A percentile compares a stretch with the other conserved stretches of the same genome.
Evolutionary conservation across 2,797 vertebrate species (phyloP).

Genomic region (Mus minutoides): DNA sequence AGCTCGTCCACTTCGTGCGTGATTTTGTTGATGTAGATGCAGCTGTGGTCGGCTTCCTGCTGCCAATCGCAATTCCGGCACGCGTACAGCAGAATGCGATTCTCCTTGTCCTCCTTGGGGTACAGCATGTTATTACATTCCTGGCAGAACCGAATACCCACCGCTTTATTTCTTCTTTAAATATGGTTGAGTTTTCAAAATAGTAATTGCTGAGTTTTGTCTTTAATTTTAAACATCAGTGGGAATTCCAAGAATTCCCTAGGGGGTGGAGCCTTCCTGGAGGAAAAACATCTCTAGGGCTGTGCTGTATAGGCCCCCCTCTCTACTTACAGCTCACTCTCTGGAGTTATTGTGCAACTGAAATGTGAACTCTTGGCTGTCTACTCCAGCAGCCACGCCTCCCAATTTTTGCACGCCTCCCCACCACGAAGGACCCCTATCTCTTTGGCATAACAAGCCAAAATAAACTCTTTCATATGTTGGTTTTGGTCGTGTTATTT

Average conservation of each 20-base stretch:
- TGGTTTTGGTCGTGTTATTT: neutral
- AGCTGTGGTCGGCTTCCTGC: too few species aligned
- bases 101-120: too few species aligned
- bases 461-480: neutral
- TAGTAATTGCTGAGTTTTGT: neutral
- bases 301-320: neutral
- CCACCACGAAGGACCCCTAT: neutral
- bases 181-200: neutral
- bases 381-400: neutral
- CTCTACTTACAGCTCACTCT: neutral
- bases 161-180: neutral
- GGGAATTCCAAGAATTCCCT: neutral
- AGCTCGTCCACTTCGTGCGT: too few species aligned
- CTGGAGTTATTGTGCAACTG: neutral
- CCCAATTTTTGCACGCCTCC: neutral
- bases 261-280: neutral
- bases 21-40: too few species aligned
- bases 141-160: too few species aligned
- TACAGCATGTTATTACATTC: too few species aligned
- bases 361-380: neutral
- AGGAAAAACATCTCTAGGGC: neutral
- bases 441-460: neutral
- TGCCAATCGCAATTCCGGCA: too few species aligned
- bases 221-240: too few species aligned
- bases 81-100: too few species aligned